Evolutionary conservation across 1,140 invertebrate genomes (phyloP).

Genomic region (Zaprionus vittiger): DNA sequence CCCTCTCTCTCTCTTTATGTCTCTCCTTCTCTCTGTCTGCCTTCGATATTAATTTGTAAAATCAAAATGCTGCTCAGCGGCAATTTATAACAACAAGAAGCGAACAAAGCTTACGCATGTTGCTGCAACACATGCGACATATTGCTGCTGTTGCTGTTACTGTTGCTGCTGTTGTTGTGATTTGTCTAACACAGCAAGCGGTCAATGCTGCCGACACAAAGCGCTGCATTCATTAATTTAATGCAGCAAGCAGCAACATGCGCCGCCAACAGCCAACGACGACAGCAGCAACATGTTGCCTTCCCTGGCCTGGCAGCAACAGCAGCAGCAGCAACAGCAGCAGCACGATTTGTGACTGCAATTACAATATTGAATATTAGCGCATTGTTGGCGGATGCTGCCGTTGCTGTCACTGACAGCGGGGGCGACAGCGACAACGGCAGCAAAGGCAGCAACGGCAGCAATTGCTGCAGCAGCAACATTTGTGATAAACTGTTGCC

Average conservation of each 20-base stretch:
- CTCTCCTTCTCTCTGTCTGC: constrained; percentile 18
- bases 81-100: constrained; percentile 71
- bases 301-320: not conserved
- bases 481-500: constrained; percentile 77
- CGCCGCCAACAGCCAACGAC: constrained; percentile 36
- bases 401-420: constrained; percentile 63
- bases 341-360: constrained; percentile 81
- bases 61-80: constrained; percentile 72
- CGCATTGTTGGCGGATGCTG: constrained; percentile 69
- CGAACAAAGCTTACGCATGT: constrained; percentile 73
- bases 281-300: constrained; percentile 22
- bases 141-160: constrained; percentile 53
- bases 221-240: constrained; percentile 78
- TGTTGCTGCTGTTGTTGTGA: constrained; percentile 70
- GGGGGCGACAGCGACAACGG: constrained; percentile 36
- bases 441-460: constrained; percentile 35
- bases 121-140: constrained; percentile 51
- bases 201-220: constrained; percentile 68
- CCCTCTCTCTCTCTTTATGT: constrained; percentile 12
- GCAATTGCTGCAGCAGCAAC: constrained; percentile 36
- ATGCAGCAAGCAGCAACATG: constrained; percentile 10
- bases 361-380: constrained; percentile 83
- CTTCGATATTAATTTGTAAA: constrained; percentile 81
- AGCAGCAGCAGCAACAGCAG: constrained; percentile 39
- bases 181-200: constrained; percentile 83